phyloP scores from a whole-genome alignment of 2,888 invertebrate species.

The Diarsia dahlii region DNA sequence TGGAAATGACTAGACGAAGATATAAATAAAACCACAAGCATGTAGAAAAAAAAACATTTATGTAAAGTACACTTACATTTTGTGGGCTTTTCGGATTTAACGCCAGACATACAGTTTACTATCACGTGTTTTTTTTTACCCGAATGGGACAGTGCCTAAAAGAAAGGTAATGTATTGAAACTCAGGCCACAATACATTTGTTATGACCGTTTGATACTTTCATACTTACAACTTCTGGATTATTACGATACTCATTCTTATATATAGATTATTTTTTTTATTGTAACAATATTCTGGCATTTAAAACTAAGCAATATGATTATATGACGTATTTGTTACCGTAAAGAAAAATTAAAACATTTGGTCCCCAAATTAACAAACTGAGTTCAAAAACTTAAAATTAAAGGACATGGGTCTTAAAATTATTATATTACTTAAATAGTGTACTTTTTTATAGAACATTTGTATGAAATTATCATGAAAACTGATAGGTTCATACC shows the following conservation, averaged over 20 bases:
- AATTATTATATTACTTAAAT: constrained; percentile 16
- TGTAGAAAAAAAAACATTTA: constrained; percentile 57
- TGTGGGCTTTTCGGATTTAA: constrained; percentile 3
- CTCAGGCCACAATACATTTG: background rate
- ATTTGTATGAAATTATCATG: constrained; percentile 54
- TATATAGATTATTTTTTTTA: background rate
- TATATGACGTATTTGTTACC: background rate
- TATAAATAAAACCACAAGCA: constrained; percentile 52
- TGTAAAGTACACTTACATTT: constrained; percentile 48
- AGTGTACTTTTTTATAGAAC: constrained; percentile 20
- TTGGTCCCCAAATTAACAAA: constrained; percentile 45
- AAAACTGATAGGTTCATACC: constrained; percentile 57
- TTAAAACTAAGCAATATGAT: background rate
- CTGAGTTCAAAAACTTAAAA: constrained; percentile 33
- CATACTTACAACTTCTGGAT: background rate
- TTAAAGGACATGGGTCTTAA: constrained; percentile 25
- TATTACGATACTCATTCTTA: background rate
- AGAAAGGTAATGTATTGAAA: background rate
- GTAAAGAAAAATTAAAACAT: background rate
- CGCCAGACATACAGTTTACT: background rate
- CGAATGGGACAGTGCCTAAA: background rate
- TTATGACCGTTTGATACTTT: background rate
- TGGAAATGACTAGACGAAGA: background rate
- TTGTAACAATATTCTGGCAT: background rate
- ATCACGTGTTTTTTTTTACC: background rate